A percentile compares a stretch with the other conserved stretches of the same genome.
Conservation (phyloP, 2,888 invertebrate genomes). For the Apodemia hepburni region DNA sequence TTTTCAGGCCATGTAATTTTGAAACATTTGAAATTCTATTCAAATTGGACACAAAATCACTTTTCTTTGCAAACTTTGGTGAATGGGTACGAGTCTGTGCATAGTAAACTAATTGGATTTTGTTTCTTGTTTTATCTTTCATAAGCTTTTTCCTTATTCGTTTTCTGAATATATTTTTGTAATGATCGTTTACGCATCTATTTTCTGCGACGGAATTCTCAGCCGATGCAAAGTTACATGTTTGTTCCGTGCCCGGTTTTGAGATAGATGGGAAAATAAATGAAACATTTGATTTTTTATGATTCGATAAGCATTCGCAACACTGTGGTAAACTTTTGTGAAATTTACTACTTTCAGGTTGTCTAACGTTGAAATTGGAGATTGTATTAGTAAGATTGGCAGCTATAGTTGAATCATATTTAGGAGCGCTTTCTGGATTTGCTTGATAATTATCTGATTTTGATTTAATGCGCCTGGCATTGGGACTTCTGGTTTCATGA, state of each 20-base stretch:
- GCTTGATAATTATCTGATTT: constrained; percentile 5
- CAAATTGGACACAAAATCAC: not conserved
- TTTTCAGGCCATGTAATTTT: not conserved
- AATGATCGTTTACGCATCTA: constrained; percentile 16
- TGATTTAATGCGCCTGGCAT: constrained; percentile 3
- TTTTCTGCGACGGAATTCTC: constrained; percentile 14
- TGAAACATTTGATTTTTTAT: constrained; percentile 30
- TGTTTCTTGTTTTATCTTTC: constrained; percentile 35
- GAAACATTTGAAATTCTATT: constrained; percentile 3
- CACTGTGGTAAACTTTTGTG: constrained; percentile 17
- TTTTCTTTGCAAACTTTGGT: constrained; percentile 30
- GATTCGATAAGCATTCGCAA: constrained; percentile 20
- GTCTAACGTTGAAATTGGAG: constrained; percentile 6
- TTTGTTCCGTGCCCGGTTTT: constrained; percentile 13
- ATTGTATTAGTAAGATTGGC: constrained; percentile 10
- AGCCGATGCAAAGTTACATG: constrained; percentile 16
- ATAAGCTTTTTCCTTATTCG: constrained; percentile 35
- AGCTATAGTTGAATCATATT: constrained; percentile 4
- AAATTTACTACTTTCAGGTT: constrained; percentile 12
- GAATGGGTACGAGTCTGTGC: constrained; percentile 41
- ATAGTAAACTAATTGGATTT: constrained; percentile 47
- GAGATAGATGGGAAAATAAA: constrained; percentile 24
- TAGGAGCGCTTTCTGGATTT: not conserved
- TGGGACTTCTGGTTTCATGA: constrained; percentile 34
- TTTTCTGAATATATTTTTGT: constrained; percentile 35